Percentiles rank a stretch among this genome's conserved stretches.
Conservation (phyloP, 2,113 vertebrate genomes). For the Nothocercus nigrocapillus region DNA sequence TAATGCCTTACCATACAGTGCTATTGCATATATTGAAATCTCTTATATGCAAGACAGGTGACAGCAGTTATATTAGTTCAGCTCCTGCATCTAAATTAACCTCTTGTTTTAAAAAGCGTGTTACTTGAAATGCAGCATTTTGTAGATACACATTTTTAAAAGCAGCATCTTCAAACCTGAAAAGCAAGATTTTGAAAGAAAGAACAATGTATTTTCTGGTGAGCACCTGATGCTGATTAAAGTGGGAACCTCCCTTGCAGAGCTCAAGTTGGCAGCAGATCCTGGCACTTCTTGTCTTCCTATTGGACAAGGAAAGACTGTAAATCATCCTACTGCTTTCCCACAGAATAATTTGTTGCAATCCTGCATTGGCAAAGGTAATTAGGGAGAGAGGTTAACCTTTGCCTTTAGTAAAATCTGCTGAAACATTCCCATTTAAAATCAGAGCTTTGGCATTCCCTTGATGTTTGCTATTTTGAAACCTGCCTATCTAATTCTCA, state of each 20-base stretch:
- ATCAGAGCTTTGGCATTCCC: background rate
- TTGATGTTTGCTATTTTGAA: slow-evolving; percentile 22
- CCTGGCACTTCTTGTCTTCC: background rate
- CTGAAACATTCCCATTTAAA: background rate
- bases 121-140: background rate
- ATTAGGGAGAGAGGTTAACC: background rate
- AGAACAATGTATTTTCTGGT: background rate
- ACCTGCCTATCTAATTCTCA: background rate
- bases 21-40: background rate
- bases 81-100: background rate
- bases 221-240: background rate
- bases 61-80: background rate
- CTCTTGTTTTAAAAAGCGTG: background rate
- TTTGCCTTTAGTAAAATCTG: slow-evolving; percentile 17
- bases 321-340: slow-evolving; percentile 59
- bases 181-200: background rate
- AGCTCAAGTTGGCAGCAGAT: slow-evolving; percentile 28
- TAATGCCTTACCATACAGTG: background rate
- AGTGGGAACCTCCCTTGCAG: background rate
- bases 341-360: slow-evolving; percentile 33
- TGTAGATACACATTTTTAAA: background rate
- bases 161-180: background rate
- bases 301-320: background rate
- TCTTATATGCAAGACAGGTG: background rate
- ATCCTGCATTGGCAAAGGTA: background rate